These are phyloP conservation scores for Poeciliopsis gracilis DNA, from an alignment of 2,797 vertebrate species.

Conservation along the genomic window DNA sequence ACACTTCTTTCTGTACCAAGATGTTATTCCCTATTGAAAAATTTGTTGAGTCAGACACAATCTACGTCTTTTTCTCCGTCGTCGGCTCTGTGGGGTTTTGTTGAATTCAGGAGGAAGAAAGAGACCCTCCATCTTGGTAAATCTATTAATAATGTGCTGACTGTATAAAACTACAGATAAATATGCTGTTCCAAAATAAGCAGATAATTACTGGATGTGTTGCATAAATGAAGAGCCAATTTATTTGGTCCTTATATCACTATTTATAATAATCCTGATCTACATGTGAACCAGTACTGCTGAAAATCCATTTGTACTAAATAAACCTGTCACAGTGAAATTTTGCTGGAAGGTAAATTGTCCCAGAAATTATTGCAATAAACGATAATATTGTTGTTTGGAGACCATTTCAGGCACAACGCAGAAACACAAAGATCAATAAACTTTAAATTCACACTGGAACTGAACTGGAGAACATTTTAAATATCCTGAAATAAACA, in stretches of 20 bases:
- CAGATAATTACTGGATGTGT: not conserved
- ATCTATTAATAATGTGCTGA: slow-evolving; percentile 24
- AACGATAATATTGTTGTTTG: no score
- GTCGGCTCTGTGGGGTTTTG: slow-evolving; percentile 27
- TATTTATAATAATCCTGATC: not conserved
- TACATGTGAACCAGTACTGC: not conserved
- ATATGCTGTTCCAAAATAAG: slow-evolving; percentile 1
- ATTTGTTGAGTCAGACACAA: slow-evolving; percentile 49
- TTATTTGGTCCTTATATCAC: not conserved
- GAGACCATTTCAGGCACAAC: no score
- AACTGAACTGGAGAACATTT: no score
- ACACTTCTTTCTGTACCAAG: slow-evolving; percentile 28
- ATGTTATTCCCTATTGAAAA: slow-evolving; percentile 48
- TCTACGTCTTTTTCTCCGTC: slow-evolving; percentile 21
- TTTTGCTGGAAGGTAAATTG: no score
- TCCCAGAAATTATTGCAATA: no score
- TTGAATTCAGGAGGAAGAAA: slow-evolving; percentile 24
- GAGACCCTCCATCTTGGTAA: not conserved
- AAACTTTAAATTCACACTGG: not conserved
- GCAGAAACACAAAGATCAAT: no score
- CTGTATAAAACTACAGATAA: slow-evolving; percentile 10
- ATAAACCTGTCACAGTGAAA: no score
- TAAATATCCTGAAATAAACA: no score
- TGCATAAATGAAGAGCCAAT: not conserved
- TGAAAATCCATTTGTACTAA: not conserved